phyloP scores from a whole-genome alignment of 2,888 invertebrate species.

The Agrilus mali region DNA sequence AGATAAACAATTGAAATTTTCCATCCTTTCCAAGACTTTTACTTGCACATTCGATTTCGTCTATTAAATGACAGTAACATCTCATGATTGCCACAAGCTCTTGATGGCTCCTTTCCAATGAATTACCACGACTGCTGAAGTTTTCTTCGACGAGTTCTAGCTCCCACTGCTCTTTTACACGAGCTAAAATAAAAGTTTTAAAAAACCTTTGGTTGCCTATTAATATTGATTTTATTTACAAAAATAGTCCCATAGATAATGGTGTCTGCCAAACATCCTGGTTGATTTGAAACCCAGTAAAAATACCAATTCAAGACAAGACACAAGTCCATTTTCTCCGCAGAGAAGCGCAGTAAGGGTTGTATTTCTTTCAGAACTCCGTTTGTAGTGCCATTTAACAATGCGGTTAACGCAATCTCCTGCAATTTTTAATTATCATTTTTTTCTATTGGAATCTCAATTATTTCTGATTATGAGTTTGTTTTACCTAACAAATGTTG shows the following conservation, averaged over 20 bases:
- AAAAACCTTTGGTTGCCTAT: slow-evolving; percentile 1
- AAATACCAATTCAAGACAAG: slow-evolving; percentile 88
- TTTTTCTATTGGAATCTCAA: neutral
- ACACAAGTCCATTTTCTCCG: slow-evolving; percentile 89
- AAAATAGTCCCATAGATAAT: slow-evolving; percentile 97
- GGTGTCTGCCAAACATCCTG: slow-evolving; percentile 82
- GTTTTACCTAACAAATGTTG: slow-evolving; percentile 59
- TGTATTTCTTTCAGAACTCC: slow-evolving; percentile 70
- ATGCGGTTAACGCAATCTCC: slow-evolving; percentile 94
- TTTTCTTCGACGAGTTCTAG: slow-evolving; percentile 53
- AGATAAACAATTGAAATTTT: slow-evolving; percentile 93
- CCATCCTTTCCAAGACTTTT: slow-evolving; percentile 92
- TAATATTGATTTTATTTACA: slow-evolving; percentile 42
- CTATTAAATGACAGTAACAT: slow-evolving; percentile 79
- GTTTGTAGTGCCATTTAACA: slow-evolving; percentile 90
- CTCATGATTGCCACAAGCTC: slow-evolving; percentile 61
- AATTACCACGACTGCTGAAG: slow-evolving; percentile 28
- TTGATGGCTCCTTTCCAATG: slow-evolving; percentile 32
- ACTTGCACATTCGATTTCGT: slow-evolving; percentile 76
- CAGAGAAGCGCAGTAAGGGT: slow-evolving; percentile 85
- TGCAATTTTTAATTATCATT: slow-evolving; percentile 19
- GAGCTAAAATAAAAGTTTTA: slow-evolving; percentile 40
- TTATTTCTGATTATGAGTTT: neutral
- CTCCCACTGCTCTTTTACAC: slow-evolving; percentile 71
- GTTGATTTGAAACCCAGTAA: slow-evolving; percentile 91